Base-by-base conservation (phyloP, 2,797 vertebrate species). In the Mallotus villosus region DNA sequence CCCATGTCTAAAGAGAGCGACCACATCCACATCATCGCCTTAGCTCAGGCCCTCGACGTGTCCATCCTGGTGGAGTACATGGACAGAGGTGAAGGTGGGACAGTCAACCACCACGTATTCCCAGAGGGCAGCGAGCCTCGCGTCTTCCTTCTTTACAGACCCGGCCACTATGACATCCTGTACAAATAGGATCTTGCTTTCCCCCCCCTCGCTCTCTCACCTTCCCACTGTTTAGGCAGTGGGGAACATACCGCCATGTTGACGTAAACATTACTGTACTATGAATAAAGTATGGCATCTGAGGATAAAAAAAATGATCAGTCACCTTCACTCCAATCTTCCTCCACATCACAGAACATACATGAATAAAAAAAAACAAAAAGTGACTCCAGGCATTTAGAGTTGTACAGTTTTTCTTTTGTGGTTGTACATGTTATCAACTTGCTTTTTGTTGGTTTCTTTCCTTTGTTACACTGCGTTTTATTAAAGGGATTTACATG, bases 1-100 rank as follows among this genome's bases (percentile, higher is more conserved):
- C 97, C 97, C 61, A 98, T 97, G 97, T 95, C 95, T 74, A 97
- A 97, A 92, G 96, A 97, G 88, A 97, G 96, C 1, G 96, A 98
- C 89, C 96, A 98, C 88, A 98, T 98, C 91, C 97, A 98, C 93
- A 96, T 98, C 93, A 97, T 98, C 78, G 95, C 96, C 7, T 92
- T 98, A 81, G 96, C 97, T 24, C 94, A 97, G 91, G 96, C 96
- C 51, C 90, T 98, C 77, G 89, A 94, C 53, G 94, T 97, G 70
- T 92, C 96, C 82, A 95, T 98, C 87, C 92, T 95, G 86, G 97
- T 98, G 91, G 96, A 98, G 82, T 98, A 98, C 91, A 97, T 98
- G 97, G 97, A 98, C 87, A 92, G 96, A 72, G 95, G 96, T 1
- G 95, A 98, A 82, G 96, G 96, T 1, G 95, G 95, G 41, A 93